Conservation (phyloP, 1,140 invertebrate species). For the Ceratina australensis region DNA sequence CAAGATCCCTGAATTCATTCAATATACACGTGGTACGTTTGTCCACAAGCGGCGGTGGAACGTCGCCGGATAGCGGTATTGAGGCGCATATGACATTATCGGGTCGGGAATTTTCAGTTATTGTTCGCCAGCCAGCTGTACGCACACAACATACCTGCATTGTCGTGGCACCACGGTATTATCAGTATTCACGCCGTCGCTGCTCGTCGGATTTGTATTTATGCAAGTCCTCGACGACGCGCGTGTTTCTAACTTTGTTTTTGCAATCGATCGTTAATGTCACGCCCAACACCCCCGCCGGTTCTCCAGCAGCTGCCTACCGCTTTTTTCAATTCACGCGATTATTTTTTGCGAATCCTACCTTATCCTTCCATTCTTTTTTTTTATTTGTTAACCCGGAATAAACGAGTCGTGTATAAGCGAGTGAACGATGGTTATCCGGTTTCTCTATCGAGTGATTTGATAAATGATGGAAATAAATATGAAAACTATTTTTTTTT, state of each 20-base stretch:
- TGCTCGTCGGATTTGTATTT: constrained; percentile 31
- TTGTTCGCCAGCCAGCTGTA: constrained; percentile 14
- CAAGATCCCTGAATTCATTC: constrained; percentile 6
- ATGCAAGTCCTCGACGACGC: background rate
- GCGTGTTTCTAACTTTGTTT: constrained; percentile 26
- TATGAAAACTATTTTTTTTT: too few species aligned
- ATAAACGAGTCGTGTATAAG: too few species aligned
- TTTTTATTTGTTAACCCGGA: background rate
- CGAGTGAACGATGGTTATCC: too few species aligned
- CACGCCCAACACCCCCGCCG: constrained; percentile 1
- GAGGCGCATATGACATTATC: constrained; percentile 43
- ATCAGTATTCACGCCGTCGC: constrained; percentile 31
- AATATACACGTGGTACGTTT: constrained; percentile 9
- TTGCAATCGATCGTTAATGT: constrained; percentile 26
- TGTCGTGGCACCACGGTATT: constrained; percentile 25
- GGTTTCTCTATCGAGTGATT: too few species aligned
- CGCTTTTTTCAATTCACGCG: background rate
- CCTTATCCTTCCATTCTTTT: background rate
- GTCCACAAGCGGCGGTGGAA: background rate
- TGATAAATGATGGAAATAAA: too few species aligned
- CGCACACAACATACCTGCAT: constrained; percentile 3
- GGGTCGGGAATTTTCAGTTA: constrained; percentile 47
- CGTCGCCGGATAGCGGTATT: constrained; percentile 5
- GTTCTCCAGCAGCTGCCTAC: background rate
- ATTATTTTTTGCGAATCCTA: background rate